phyloP scores from a whole-genome alignment of 1,140 invertebrate species.

The Drosophila oshimai region DNA sequence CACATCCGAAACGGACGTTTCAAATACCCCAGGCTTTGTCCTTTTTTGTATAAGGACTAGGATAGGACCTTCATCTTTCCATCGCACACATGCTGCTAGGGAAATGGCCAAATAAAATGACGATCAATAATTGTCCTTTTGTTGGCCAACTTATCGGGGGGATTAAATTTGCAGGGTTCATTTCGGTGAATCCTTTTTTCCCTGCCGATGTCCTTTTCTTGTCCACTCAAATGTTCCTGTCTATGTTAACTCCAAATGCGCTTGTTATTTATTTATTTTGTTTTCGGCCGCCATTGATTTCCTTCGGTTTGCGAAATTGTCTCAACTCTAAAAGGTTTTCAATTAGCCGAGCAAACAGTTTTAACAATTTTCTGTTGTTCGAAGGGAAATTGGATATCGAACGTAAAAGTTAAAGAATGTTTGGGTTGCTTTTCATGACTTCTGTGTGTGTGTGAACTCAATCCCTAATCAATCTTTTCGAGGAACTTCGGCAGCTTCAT shows the following conservation, averaged over 20 bases:
- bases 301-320: slow-evolving; percentile 35
- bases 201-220: slow-evolving; percentile 37
- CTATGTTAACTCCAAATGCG: slow-evolving; percentile 36
- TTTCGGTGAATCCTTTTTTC: slow-evolving; percentile 30
- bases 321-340: slow-evolving; percentile 51
- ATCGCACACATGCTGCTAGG: slow-evolving; percentile 17
- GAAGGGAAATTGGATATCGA: slow-evolving; percentile 43
- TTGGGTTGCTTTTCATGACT: slow-evolving; percentile 1
- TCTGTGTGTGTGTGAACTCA: neutral
- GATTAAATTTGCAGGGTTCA: slow-evolving; percentile 64
- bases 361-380: slow-evolving; percentile 40
- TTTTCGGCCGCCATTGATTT: slow-evolving; percentile 11
- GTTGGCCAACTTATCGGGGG: slow-evolving; percentile 53
- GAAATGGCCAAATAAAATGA: slow-evolving; percentile 68
- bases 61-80: slow-evolving; percentile 32
- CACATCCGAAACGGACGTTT: slow-evolving; percentile 8
- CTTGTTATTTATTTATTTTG: slow-evolving; percentile 61
- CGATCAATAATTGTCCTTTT: slow-evolving; percentile 71
- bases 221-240: slow-evolving; percentile 17
- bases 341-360: slow-evolving; percentile 55
- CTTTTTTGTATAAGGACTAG: slow-evolving; percentile 48
- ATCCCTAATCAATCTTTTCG: slow-evolving; percentile 39
- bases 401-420: slow-evolving; percentile 13
- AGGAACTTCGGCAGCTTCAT: slow-evolving; percentile 30
- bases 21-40: slow-evolving; percentile 9